phyloP scores from a whole-genome alignment of 2,797 vertebrate species.

The Rhincodon typus region DNA sequence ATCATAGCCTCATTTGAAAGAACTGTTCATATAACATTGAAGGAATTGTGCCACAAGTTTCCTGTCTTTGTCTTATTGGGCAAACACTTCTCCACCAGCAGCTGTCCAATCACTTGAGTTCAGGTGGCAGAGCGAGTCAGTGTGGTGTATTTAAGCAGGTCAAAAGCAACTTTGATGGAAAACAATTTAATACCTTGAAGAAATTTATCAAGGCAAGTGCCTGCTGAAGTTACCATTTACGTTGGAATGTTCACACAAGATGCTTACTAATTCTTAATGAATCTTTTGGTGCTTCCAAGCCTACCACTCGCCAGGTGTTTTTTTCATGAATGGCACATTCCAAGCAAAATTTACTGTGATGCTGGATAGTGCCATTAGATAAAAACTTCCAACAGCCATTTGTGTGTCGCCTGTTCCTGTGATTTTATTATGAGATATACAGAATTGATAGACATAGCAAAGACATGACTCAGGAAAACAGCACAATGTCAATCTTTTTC shows the following conservation, averaged over 20 bases:
- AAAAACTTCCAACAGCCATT: not conserved
- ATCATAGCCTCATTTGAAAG: not conserved
- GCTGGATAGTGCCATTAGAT: not conserved
- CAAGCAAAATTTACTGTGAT: not conserved
- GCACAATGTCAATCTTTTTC: not conserved
- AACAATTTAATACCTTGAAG: not conserved
- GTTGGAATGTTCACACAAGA: not conserved
- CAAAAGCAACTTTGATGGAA: not conserved
- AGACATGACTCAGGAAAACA: not conserved
- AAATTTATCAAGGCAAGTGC: not conserved
- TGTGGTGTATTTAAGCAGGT: not conserved
- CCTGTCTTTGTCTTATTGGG: not conserved
- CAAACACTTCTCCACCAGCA: too few relatives aligned
- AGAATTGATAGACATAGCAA: not conserved
- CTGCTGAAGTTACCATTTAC: not conserved
- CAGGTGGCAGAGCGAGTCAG: too few relatives aligned
- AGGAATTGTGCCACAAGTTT: not conserved
- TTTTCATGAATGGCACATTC: not conserved
- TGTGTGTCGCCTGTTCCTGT: not conserved
- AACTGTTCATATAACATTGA: not conserved
- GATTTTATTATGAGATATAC: not conserved
- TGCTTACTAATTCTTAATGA: not conserved
- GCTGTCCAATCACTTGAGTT: too few relatives aligned
- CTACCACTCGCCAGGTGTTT: not conserved
- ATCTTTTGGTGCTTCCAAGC: not conserved